phyloP scores from a whole-genome alignment of 2,113 vertebrate genomes.

The Chaenogobius annularis region DNA sequence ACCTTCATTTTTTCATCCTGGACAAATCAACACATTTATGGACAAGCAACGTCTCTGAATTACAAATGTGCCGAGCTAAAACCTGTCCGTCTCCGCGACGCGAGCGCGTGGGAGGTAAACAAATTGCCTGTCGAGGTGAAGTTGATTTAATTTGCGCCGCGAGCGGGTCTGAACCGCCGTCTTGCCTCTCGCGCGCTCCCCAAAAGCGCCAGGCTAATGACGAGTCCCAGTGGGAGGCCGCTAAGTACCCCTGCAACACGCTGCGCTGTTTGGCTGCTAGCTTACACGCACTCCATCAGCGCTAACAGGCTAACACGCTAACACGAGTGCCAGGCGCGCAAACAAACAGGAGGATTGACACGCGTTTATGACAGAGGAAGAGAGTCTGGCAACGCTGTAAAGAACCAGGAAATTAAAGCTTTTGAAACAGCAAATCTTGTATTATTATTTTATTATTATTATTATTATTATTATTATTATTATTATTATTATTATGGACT shows the following conservation, averaged over 20 bases:
- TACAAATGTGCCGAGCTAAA: too few relatives aligned
- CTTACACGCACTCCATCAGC: conserved; percentile 27
- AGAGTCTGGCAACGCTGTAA: neutral
- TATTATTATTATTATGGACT: too few relatives aligned
- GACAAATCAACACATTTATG: too few relatives aligned
- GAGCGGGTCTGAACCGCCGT: too few relatives aligned
- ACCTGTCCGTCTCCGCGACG: neutral
- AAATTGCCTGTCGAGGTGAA: conserved; percentile 25
- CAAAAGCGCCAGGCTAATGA: conserved; percentile 43
- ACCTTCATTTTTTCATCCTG: neutral
- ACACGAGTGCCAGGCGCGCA: conserved; percentile 2
- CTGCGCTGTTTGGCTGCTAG: conserved; percentile 26
- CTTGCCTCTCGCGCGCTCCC: conserved; percentile 29
- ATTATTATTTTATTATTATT: too few relatives aligned
- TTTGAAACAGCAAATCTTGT: too few relatives aligned
- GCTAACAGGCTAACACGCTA: conserved; percentile 6
- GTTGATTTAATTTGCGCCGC: conserved; percentile 50
- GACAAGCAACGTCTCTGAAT: too few relatives aligned
- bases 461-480: too few relatives aligned
- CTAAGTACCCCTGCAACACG: conserved; percentile 28
- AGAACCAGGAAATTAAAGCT: too few relatives aligned
- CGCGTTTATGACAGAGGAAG: neutral
- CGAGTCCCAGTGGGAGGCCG: conserved; percentile 45
- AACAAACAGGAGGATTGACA: conserved; percentile 1
- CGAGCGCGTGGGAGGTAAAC: conserved; percentile 13